phyloP scores from a whole-genome alignment of 1,140 invertebrate species.

The Drosophila leontia region DNA sequence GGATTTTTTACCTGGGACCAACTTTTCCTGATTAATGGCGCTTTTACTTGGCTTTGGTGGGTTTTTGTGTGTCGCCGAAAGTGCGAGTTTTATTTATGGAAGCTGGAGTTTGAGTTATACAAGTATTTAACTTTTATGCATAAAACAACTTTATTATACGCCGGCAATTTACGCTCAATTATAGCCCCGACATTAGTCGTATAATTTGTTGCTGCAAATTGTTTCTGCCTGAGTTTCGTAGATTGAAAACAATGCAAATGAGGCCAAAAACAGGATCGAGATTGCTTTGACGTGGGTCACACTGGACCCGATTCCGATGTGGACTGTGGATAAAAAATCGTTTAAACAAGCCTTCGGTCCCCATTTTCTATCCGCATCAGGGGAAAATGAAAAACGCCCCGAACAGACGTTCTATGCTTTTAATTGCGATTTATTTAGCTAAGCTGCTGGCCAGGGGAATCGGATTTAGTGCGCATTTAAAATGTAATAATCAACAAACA shows the following conservation, averaged over 20 bases:
- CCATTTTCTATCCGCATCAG: neutral
- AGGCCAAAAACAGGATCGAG: constrained; percentile 15
- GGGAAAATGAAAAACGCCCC: constrained; percentile 20
- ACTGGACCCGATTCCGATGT: constrained; percentile 8
- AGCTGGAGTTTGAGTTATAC: constrained; percentile 31
- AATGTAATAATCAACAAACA: constrained; percentile 40
- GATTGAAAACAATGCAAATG: constrained; percentile 51
- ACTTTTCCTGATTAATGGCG: constrained; percentile 76
- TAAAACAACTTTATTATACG: constrained; percentile 72
- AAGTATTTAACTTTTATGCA: constrained; percentile 63
- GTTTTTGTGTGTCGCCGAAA: constrained; percentile 26
- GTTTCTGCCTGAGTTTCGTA: constrained; percentile 31
- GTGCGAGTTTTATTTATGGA: constrained; percentile 43
- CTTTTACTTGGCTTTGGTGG: constrained; percentile 50
- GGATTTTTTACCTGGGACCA: constrained; percentile 40
- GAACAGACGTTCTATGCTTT: constrained; percentile 29
- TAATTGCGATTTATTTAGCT: constrained; percentile 44
- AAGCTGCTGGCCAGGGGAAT: constrained; percentile 35
- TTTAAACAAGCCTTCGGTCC: constrained; percentile 1
- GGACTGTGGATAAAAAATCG: constrained; percentile 26
- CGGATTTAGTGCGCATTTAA: constrained; percentile 21
- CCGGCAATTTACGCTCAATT: constrained; percentile 76
- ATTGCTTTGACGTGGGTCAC: constrained; percentile 34
- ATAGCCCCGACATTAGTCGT: constrained; percentile 46
- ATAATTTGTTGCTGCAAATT: constrained; percentile 56